A percentile compares a stretch with the other conserved stretches of the same genome.
Evolutionary conservation across 2,797 vertebrate genomes (phyloP).

Genomic region (Anniella stebbinsi): DNA sequence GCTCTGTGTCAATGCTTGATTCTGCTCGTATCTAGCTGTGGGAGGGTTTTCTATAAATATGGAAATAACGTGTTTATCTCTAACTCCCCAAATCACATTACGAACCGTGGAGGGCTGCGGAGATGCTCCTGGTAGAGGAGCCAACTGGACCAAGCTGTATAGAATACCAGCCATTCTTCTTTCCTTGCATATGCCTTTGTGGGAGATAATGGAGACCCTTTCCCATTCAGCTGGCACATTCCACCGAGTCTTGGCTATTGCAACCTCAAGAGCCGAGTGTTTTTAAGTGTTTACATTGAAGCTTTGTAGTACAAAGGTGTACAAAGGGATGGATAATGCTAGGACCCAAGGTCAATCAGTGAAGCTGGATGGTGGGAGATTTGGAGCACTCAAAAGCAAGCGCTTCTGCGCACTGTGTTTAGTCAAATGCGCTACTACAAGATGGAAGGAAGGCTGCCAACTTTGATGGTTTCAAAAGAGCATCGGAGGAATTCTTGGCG

Average conservation of each 20-base stretch:
- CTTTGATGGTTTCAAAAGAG: no score
- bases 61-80: constrained; percentile 24
- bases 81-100: constrained; percentile 2
- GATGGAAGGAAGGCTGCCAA: no score
- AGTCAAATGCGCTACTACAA: no score
- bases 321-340: no score
- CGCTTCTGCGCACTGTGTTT: no score
- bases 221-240: background rate
- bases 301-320: no score
- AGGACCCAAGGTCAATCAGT: no score
- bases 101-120: background rate
- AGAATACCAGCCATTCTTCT: background rate
- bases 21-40: constrained; percentile 6
- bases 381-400: no score
- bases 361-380: no score
- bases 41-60: constrained; percentile 41
- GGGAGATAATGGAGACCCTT: background rate
- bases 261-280: background rate
- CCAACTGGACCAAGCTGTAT: background rate
- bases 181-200: background rate
- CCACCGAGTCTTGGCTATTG: background rate
- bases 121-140: background rate
- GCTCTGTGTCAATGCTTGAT: constrained; percentile 2
- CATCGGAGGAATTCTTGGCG: no score
- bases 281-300: no score